Evolutionary conservation across 2,797 vertebrate species (phyloP).

Genomic region (Micrastur ruficollis): DNA sequence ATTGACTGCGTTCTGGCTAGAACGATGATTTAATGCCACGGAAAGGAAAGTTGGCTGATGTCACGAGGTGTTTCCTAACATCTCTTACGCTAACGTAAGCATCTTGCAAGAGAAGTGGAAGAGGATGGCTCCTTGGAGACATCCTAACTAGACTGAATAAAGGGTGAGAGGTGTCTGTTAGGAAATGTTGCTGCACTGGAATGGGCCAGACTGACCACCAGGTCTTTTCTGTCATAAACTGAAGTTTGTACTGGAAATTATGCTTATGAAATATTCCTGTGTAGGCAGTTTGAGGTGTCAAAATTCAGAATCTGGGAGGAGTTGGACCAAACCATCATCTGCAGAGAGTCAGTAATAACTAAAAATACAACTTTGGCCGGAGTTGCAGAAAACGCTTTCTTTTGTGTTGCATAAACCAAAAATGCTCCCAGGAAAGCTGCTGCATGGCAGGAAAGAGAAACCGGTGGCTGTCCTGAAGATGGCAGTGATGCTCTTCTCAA

Average conservation of each 20-base stretch:
- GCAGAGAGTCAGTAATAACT: not conserved
- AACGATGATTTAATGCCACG: not conserved
- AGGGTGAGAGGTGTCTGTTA: not conserved
- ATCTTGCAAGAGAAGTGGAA: not conserved
- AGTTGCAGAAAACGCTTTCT: not conserved
- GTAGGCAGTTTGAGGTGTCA: not conserved
- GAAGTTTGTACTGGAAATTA: not conserved
- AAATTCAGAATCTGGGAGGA: not conserved
- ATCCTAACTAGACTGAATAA: not conserved
- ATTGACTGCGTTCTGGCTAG: not conserved
- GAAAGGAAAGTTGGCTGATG: not conserved
- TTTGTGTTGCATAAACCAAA: not conserved
- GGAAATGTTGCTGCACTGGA: not conserved
- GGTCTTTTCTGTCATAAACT: not conserved
- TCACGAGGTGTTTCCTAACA: not conserved
- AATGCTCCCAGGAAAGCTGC: not conserved
- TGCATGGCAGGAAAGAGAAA: not conserved
- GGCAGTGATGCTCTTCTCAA: conserved; percentile 57
- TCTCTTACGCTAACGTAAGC: accelerated
- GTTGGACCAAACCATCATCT: not conserved
- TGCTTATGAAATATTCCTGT: not conserved
- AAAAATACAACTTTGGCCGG: not conserved
- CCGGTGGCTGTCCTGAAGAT: conserved; percentile 21
- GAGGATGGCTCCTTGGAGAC: not conserved
- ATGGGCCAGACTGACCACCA: not conserved